Evolutionary conservation across 2,888 invertebrate species (phyloP), one percentile per base, ranked within the genome.

Genomic region (Lapara coniferarum): DNA sequence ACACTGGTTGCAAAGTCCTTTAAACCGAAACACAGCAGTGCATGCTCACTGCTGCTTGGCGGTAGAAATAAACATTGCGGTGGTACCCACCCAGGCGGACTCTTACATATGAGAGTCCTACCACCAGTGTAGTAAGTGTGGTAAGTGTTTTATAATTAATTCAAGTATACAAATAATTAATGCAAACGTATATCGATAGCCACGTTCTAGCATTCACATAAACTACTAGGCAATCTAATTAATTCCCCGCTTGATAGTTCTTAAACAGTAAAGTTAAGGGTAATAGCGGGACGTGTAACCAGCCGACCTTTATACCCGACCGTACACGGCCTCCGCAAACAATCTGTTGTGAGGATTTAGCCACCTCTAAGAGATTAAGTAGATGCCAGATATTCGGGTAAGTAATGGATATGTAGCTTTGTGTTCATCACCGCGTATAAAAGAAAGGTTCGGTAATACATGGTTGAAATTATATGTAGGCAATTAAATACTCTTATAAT

Each of bases 281-380:
- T 63, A 46, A 63, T 46, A 46, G 63, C 46, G 16, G 44, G 6
- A 12, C 46, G 16, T 63, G 44, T 59, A 44, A 2, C 10, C n/a
- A 6, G 53, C 16, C 10, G 44, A n/a, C 16, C 59, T 59, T 8
- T 44, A 46, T 16, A 59, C 46, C 13, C 16, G 46, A 49, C 46
- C 46, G 10, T 44, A 63, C 59, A 63, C 59, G 5, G 46, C 16
- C 46, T 46, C 49, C 49, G 49, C 63, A 63, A 49, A 63, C 63
- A 63, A 46, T 19, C 63, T 63, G 13, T 49, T 63, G 63, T 63
- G 63, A 19, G 55, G 55, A 55, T 55, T 55, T 55, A 63, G 49
- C 46, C 63, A 49, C 19, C 63, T 16, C 63, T 46, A 49, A 63
- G 49, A 49, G 63, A 63, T 63, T 49, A 46, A 63, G 46, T 63